These are phyloP conservation scores for Rhinolophus sinicus DNA, from an alignment of 2,113 vertebrate species.

Conservation along the genomic window DNA sequence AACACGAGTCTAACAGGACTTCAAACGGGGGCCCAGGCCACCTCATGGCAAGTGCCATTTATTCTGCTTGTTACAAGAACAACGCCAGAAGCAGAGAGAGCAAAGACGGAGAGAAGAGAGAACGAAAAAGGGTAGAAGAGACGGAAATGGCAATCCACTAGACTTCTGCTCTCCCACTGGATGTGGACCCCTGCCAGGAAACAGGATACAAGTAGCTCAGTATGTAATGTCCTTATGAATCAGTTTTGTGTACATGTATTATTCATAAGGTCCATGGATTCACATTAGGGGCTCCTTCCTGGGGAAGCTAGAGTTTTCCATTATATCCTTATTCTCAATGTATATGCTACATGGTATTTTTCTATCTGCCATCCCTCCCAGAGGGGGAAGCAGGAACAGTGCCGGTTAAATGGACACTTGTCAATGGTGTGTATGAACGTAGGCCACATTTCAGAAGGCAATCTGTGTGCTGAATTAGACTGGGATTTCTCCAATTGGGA, in stretches of 20 bases:
- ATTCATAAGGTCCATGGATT: conserved; percentile 64
- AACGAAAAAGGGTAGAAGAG: background rate
- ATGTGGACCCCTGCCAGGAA: conserved; percentile 80
- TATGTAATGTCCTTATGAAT: conserved; percentile 79
- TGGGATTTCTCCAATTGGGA: background rate
- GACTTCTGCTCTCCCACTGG: conserved; percentile 74
- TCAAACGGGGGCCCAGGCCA: conserved; percentile 76
- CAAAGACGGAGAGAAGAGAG: background rate
- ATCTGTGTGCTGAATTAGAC: background rate
- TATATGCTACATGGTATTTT: background rate
- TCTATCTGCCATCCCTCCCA: background rate
- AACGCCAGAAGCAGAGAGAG: conserved; percentile 16
- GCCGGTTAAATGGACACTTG: background rate
- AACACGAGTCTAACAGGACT: conserved; percentile 84
- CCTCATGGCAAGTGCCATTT: conserved; percentile 83
- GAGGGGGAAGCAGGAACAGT: background rate
- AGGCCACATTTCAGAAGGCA: background rate
- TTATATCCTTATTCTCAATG: background rate
- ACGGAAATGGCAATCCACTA: conserved; percentile 61
- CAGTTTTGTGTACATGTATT: conserved; percentile 78
- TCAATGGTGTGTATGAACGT: background rate
- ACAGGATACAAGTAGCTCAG: conserved; percentile 79
- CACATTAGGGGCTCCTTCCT: conserved; percentile 35
- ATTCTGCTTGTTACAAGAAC: conserved; percentile 75
- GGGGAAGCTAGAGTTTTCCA: background rate